Evolutionary conservation across 23 tunicate genomes (phyloP).

Genomic region (Corella eumyota): DNA sequence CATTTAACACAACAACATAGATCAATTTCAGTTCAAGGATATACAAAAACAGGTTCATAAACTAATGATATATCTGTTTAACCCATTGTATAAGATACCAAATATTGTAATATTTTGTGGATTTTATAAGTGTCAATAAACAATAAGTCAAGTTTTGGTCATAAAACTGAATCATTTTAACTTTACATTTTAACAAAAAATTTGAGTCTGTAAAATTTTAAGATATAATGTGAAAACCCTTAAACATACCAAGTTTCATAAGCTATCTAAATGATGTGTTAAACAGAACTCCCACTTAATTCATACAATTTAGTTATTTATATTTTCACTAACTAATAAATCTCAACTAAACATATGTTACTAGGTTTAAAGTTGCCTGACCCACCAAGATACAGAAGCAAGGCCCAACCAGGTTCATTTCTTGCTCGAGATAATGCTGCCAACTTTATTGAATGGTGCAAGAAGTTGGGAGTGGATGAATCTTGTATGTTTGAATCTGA

Average conservation of each 20-base stretch:
- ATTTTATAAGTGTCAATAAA: too few species aligned
- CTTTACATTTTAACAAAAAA: too few species aligned
- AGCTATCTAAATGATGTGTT: not conserved
- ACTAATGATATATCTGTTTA: too few species aligned
- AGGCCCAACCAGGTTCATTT: conserved; percentile 67
- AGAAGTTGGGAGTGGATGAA: conserved; percentile 46
- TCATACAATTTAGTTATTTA: not conserved
- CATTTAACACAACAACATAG: too few species aligned
- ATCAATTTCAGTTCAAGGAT: too few species aligned
- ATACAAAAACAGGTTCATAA: too few species aligned
- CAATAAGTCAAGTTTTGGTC: too few species aligned
- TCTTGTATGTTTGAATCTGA: conserved; percentile 73
- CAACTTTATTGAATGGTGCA: conserved; percentile 67
- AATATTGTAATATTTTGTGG: too few species aligned
- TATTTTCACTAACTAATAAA: not conserved
- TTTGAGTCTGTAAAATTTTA: too few species aligned
- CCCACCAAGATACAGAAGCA: conserved; percentile 41
- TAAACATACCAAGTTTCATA: not conserved
- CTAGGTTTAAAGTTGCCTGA: conserved; percentile 2
- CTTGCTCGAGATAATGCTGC: conserved; percentile 79
- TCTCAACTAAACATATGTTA: not conserved
- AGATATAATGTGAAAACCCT: not conserved
- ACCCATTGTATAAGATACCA: too few species aligned
- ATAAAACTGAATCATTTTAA: too few species aligned
- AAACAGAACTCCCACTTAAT: not conserved